Base-by-base conservation (phyloP, 2,888 invertebrate species). In the Acanthacorydalis orientalis region DNA sequence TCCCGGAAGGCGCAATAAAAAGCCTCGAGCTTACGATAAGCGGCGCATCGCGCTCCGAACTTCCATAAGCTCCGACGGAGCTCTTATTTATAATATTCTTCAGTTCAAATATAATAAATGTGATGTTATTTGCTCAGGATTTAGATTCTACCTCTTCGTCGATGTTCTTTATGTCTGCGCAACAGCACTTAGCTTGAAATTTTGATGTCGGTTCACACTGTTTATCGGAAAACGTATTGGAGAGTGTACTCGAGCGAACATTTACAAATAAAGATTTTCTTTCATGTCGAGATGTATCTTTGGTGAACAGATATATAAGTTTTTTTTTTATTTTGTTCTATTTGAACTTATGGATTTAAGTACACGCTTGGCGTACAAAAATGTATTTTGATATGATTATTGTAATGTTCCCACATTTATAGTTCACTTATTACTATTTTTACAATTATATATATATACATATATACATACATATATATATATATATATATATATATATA, bases 51-150 rank as follows among this genome's bases (percentile, higher is more conserved):
- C 37, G 37, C 23, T 23, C 23, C 23, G 23, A 23, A 23, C 23
- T 23, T 23, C 23, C 23, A 23, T 23, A 23, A 23, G 23, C 23
- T 23, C 23, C 23, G 23, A 23, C 37, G 37, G 14, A 37, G 42
- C 42, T 42, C 23, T 42, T 42, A 42, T 42, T 42, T 42, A 42
- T 42, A 42, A 42, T 42, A 42, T 42, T 42, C 16, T 42, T 42
- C 42, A 42, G 42, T 37, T 37, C 14, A 37, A 37, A 42, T 42
- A 42, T 42, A 42, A 42, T 42, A 42, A 42, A 42, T 12, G 42
- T 31, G 42, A 42, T 31, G 42, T 15, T 42, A 16, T 42, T 42
- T 31, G 16, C 42, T 31, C 42, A 31, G 42, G 42, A 23, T 42
- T 42, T 42, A 31, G 42, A 31, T 12, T 11, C 42, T 12, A 42